These are phyloP conservation scores for Chymomyza procnemis DNA, from an alignment of 2,888 invertebrate species.

Conservation along the genomic window DNA sequence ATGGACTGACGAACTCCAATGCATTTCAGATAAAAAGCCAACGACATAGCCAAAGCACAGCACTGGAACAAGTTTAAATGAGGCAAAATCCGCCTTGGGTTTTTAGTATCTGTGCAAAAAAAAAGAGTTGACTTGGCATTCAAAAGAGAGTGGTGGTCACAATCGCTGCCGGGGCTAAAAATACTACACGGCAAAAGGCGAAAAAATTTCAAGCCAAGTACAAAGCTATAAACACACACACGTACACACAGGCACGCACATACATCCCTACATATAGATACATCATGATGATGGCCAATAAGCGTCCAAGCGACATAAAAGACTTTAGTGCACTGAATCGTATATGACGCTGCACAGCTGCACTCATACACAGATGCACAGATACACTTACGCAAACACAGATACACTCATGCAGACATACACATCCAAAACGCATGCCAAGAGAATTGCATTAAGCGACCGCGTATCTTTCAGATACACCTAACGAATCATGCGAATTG, in stretches of 20 bases:
- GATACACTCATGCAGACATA: neutral
- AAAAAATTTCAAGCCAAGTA: neutral
- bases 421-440: slow-evolving; percentile 16
- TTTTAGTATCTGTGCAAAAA: neutral
- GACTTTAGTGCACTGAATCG: slow-evolving; percentile 5
- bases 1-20: neutral
- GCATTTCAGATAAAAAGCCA: neutral
- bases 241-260: too few relatives aligned
- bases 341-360: slow-evolving; percentile 32
- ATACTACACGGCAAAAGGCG: slow-evolving; percentile 2
- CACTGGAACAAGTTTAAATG: slow-evolving; percentile 70
- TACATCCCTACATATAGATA: neutral
- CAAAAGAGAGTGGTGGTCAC: slow-evolving; percentile 24
- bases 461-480: slow-evolving; percentile 46
- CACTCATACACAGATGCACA: slow-evolving; percentile 29
- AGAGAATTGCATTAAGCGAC: neutral
- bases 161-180: slow-evolving; percentile 26
- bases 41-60: slow-evolving; percentile 4
- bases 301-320: neutral
- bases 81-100: slow-evolving; percentile 66
- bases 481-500: slow-evolving; percentile 29
- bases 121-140: neutral
- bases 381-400: neutral
- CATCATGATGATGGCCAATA: neutral
- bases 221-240: neutral